A percentile compares a stretch with the other conserved stretches of the same genome.
phyloP scores from a whole-genome alignment of 2,113 vertebrate species.

The Triplophysa siluroides region DNA sequence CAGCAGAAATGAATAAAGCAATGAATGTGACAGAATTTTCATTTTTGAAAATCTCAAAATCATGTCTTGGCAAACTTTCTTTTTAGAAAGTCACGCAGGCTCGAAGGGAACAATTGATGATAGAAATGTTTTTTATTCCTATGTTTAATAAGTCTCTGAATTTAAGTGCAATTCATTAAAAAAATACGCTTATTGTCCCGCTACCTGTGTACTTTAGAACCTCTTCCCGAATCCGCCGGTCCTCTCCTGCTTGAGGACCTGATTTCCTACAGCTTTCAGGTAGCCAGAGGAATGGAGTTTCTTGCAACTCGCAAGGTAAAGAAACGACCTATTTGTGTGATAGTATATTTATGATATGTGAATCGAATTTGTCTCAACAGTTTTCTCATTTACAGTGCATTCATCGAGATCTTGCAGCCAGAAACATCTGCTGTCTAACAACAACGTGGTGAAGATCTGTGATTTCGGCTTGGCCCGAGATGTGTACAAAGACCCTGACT shows the following conservation, averaged over 20 bases:
- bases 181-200: background rate
- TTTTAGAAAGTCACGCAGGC: too few species aligned
- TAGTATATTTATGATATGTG: background rate
- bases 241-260: conserved; percentile 88
- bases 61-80: too few species aligned
- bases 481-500: conserved; percentile 94
- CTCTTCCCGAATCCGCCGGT: conserved; percentile 5
- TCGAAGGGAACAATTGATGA: too few species aligned
- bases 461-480: conserved; percentile 94
- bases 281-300: conserved; percentile 96
- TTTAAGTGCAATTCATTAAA: background rate
- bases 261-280: conserved; percentile 95
- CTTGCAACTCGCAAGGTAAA: conserved; percentile 90
- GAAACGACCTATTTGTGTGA: background rate
- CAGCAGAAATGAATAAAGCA: background rate
- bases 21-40: too few species aligned
- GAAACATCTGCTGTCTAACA: conserved; percentile 93
- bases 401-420: conserved; percentile 92
- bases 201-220: background rate
- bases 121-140: too few species aligned
- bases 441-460: conserved; percentile 96
- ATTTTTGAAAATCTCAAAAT: too few species aligned
- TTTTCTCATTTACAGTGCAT: conserved; percentile 79
- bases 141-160: too few species aligned
- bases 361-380: conserved; percentile 14